Conservation (phyloP, 2,113 vertebrate genomes). For the Bubalus kerabau region DNA sequence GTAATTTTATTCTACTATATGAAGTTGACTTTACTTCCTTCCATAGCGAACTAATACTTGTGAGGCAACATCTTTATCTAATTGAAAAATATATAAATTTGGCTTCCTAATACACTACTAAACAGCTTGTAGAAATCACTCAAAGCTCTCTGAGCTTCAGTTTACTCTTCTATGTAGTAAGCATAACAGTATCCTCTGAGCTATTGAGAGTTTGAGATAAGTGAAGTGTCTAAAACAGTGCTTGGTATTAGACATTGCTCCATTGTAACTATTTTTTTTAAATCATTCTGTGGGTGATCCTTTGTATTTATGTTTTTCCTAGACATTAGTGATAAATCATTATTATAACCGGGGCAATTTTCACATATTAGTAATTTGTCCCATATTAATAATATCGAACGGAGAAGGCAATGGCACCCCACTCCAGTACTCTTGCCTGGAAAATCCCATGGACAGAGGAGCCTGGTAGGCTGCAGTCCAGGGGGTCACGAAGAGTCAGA, state of each 20-base stretch:
- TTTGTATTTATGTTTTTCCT: background rate
- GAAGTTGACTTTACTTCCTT: background rate
- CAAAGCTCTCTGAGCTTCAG: background rate
- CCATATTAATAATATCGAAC: background rate
- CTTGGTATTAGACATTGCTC: background rate
- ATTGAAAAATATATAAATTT: background rate
- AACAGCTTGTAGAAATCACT: background rate
- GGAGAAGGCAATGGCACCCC: no score
- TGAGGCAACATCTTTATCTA: background rate
- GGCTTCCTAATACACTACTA: background rate
- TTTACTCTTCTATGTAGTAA: background rate
- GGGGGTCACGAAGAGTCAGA: no score
- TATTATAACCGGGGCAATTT: background rate
- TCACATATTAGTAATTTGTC: background rate
- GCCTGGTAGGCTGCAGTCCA: no score
- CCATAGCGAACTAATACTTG: background rate
- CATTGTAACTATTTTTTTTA: background rate
- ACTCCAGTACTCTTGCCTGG: no score
- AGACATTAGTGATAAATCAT: background rate
- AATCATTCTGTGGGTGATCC: background rate
- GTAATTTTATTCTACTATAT: background rate
- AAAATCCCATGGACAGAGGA: no score
- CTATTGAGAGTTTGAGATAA: background rate
- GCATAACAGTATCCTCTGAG: background rate
- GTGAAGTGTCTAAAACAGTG: background rate